phyloP scores from a whole-genome alignment of 2,113 vertebrate species.

The Anseranas semipalmata region DNA sequence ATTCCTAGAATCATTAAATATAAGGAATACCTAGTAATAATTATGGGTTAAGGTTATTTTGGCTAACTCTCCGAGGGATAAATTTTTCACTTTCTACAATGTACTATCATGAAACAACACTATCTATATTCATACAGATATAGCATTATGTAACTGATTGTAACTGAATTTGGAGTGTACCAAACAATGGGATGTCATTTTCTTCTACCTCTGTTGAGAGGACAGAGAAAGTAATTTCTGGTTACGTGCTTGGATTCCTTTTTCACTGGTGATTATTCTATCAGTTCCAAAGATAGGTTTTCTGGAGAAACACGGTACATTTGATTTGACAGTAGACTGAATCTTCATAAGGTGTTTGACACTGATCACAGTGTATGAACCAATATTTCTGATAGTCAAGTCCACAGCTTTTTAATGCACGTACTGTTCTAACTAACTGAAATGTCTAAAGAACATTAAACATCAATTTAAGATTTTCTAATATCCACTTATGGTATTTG shows the following conservation, averaged over 20 bases:
- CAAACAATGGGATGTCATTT: neutral
- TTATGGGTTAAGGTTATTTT: neutral
- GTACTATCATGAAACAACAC: neutral
- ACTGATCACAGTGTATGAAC: neutral
- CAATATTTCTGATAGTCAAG: neutral
- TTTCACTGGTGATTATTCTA: neutral
- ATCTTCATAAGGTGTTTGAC: neutral
- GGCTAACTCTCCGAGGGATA: neutral
- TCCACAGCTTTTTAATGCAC: neutral
- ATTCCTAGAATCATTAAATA: neutral
- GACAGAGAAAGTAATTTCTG: neutral
- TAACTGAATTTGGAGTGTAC: neutral
- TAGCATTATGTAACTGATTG: neutral
- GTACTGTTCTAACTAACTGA: neutral
- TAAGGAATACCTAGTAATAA: neutral
- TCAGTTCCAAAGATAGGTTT: neutral
- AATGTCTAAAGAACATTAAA: neutral
- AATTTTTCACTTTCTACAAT: neutral
- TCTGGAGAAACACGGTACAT: neutral
- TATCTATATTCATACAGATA: neutral
- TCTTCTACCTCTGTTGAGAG: neutral
- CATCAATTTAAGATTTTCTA: neutral
- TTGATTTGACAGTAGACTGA: neutral
- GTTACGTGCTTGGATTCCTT: neutral
- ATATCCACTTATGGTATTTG: neutral